Percentiles rank a stretch among this genome's conserved stretches.
Conservation (phyloP, 2,888 invertebrate genomes). For the Aethes cnicana region DNA sequence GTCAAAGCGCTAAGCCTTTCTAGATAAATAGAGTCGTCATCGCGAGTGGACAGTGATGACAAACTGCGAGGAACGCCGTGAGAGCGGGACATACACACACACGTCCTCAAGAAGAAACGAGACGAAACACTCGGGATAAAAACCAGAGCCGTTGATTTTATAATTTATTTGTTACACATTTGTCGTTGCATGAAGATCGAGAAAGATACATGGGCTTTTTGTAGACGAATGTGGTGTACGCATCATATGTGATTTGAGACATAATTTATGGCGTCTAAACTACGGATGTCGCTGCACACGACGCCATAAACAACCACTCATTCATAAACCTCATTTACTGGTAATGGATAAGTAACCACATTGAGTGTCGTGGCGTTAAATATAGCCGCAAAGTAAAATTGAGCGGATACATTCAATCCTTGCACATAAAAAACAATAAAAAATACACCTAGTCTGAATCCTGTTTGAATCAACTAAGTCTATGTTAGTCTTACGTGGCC, state of each 20-base stretch:
- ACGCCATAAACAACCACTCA: conserved; percentile 63
- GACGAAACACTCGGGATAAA: conserved; percentile 67
- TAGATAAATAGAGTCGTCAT: conserved; percentile 70
- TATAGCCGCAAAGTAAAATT: conserved; percentile 32
- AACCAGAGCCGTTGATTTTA: conserved; percentile 77
- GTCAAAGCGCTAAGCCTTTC: conserved; percentile 38
- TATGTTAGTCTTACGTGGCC: no score
- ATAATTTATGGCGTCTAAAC: conserved; percentile 79
- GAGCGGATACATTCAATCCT: conserved; percentile 28
- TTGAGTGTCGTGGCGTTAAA: conserved; percentile 43
- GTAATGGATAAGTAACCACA: conserved; percentile 48
- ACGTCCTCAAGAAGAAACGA: conserved; percentile 43
- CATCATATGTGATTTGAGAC: conserved; percentile 79
- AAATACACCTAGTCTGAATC: no score
- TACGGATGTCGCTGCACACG: conserved; percentile 62
- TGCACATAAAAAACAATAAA: no score
- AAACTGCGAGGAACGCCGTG: conserved; percentile 61
- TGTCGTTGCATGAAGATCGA: conserved; percentile 81
- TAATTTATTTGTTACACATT: conserved; percentile 83
- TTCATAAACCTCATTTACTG: conserved; percentile 46
- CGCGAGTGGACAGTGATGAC: conserved; percentile 71
- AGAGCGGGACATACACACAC: conserved; percentile 51
- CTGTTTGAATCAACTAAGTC: no score
- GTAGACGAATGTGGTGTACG: conserved; percentile 71
- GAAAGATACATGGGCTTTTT: conserved; percentile 79